Base-by-base conservation (phyloP, 2,797 vertebrate species). In the Phyllotis vaccarum region DNA sequence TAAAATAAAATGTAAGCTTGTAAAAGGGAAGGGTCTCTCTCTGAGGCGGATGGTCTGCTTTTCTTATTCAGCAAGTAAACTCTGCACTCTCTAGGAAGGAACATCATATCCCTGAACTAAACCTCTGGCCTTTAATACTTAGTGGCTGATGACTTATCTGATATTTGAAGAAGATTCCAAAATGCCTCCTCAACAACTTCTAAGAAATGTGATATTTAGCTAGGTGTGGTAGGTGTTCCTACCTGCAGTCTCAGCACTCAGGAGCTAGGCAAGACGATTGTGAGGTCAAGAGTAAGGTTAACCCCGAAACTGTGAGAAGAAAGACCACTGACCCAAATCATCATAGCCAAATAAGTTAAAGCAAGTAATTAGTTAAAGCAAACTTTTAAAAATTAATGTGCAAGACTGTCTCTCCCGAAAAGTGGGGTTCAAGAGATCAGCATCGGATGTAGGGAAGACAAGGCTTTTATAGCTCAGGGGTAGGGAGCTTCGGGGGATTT, bases 1-100 rank as follows among this genome's bases (percentile, higher is more conserved):
- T 91, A 82, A 92, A 80, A 75, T 91, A 85, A 90, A 91, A 92
- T 66, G 64, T 83, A 86, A 94, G 90, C 94, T 34, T 86, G 13
- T 83, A 58, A 95, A 93, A 95, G 86, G 58, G 37, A 95, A 78
- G 21, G 2, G 56, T 68, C 52, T 56, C 37, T 12, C 29, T 92
- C 40, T 31, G 21, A 29, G 74, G 6, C 3, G 76, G 49, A 1
- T 31, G 89, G 62, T 64, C 43, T 54, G 4, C 29, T 91, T 88
- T 80, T 37, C 21, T 56, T 89, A 5, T 27, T 66, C 46, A 52
- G 82, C 19, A 49, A 31, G 29, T 46, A 29, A 74, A 89, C 43
- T 17, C 85, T 49, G 22, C 40, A 90, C 31, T 85, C 66, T 92
- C 78, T 43, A 56, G 31, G 58, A 95, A 89, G 12, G n/a, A 68